Conservation (phyloP, 2,888 invertebrate genomes). For the Pocota personata region DNA sequence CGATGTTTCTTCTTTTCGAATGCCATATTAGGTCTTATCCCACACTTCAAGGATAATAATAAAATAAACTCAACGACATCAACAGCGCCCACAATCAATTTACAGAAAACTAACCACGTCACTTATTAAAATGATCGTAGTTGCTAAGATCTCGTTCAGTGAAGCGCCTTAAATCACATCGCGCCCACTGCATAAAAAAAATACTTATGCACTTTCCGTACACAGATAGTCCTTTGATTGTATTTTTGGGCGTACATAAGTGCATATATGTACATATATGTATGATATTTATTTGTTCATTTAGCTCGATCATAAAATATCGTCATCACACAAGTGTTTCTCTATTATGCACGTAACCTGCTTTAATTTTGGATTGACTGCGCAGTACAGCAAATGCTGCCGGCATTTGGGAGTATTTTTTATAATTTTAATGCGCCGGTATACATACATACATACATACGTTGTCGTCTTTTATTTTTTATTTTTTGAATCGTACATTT, state of each 20-base stretch:
- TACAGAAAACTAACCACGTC: background rate
- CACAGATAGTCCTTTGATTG: background rate
- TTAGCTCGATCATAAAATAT: background rate
- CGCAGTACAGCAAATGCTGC: background rate
- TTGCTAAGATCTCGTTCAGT: background rate
- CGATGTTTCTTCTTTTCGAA: background rate
- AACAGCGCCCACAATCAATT: background rate
- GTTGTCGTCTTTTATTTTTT: no score
- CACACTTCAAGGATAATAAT: background rate
- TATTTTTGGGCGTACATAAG: background rate
- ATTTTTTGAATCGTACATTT: background rate
- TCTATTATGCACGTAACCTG: background rate
- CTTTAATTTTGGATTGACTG: constrained; percentile 3
- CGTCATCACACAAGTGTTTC: background rate
- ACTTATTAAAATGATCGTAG: background rate
- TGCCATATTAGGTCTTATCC: background rate
- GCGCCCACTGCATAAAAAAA: background rate
- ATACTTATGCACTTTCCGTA: background rate
- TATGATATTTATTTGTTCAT: background rate
- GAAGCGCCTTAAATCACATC: background rate
- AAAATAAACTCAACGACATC: background rate
- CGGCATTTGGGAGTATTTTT: background rate
- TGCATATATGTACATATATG: background rate
- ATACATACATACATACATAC: no score
- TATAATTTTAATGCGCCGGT: background rate